A percentile compares a stretch with the other conserved stretches of the same genome.
These are phyloP conservation scores for Bubalus kerabau DNA, from an alignment of 2,113 vertebrate genomes.

Conservation along the genomic window DNA sequence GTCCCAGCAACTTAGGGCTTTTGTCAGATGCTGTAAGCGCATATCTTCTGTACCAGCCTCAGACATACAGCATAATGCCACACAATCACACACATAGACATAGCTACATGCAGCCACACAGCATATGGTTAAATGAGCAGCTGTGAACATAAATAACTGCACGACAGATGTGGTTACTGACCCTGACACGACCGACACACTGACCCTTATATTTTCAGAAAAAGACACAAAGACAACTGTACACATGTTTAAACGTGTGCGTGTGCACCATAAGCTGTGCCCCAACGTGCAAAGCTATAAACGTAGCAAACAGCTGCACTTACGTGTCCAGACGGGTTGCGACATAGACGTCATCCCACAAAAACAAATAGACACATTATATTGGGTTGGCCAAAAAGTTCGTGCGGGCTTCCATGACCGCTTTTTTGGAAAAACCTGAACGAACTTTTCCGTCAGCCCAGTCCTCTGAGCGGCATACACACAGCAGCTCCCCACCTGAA, in stretches of 20 bases:
- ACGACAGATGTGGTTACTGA: accelerated
- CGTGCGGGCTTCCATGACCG: not conserved
- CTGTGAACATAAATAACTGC: not conserved
- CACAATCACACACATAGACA: not conserved
- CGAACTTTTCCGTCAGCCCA: not conserved
- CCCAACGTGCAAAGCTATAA: not conserved
- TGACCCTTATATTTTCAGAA: not conserved
- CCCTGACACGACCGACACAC: not conserved
- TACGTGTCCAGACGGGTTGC: not conserved
- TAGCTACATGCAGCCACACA: not conserved
- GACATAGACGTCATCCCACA: not conserved
- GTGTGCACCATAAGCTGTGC: not conserved
- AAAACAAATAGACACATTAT: not conserved
- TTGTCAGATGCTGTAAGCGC: not conserved
- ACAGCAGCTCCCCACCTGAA: not conserved
- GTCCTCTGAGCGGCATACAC: not conserved
- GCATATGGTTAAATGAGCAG: not conserved
- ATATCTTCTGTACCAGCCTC: not conserved
- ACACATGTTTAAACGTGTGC: not conserved
- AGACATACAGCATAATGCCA: not conserved
- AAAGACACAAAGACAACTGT: not conserved
- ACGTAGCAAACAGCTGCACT: not conserved
- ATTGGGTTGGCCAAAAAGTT: not conserved
- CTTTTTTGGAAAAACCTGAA: not conserved
- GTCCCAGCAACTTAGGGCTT: not conserved